These are phyloP conservation scores for Drosophila pseudoananassae DNA, from an alignment of 1,140 invertebrate genomes.

Conservation along the genomic window DNA sequence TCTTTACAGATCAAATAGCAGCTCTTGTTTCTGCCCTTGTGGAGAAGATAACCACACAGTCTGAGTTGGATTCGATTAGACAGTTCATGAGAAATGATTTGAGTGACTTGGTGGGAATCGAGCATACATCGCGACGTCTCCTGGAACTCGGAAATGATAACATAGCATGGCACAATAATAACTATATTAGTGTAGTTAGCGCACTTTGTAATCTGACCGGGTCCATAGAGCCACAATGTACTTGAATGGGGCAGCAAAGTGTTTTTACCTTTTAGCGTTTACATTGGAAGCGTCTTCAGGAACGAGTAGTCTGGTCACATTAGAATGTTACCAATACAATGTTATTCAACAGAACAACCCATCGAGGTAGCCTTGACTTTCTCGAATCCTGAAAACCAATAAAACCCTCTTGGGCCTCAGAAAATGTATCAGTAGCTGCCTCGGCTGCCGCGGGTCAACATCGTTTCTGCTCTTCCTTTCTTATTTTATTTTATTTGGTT, in stretches of 20 bases:
- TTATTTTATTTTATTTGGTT: not conserved
- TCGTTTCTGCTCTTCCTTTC: not conserved
- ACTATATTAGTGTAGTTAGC: not conserved
- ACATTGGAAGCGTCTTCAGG: too few species aligned
- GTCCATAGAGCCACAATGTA: constrained; percentile 8
- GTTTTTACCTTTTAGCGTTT: too few species aligned
- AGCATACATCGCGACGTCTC: constrained; percentile 1
- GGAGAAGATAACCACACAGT: not conserved
- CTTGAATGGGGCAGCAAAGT: too few species aligned
- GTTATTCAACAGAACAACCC: not conserved
- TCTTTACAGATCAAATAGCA: not conserved
- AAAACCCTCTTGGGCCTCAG: too few species aligned
- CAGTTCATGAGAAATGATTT: not conserved
- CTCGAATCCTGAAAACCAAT: not conserved
- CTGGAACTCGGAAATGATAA: constrained; percentile 3
- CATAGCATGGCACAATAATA: constrained; percentile 3
- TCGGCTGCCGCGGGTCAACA: not conserved
- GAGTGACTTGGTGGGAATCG: not conserved
- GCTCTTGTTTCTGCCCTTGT: not conserved
- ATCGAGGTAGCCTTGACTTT: not conserved
- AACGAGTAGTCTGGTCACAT: too few species aligned
- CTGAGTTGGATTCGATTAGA: not conserved
- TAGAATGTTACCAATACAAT: too few species aligned
- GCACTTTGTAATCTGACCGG: constrained; percentile 4
- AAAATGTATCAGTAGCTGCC: not conserved